Evolutionary conservation across 2,888 invertebrate genomes (phyloP).

Genomic region (Anodontia alba): DNA sequence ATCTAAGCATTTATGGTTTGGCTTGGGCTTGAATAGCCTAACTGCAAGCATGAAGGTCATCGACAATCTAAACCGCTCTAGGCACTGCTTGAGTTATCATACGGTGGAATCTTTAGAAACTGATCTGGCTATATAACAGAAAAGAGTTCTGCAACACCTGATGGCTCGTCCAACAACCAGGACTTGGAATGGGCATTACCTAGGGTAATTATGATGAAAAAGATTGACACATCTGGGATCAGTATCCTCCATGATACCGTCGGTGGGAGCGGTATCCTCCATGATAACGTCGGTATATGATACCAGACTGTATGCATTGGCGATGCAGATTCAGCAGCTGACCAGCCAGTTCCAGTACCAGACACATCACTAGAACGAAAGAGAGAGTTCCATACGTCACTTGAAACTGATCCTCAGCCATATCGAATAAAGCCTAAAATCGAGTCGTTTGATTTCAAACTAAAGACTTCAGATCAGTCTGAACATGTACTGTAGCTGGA

Average conservation of each 20-base stretch:
- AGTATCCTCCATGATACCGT: slow-evolving; percentile 57
- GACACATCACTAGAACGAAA: neutral
- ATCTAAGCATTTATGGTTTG: slow-evolving; percentile 40
- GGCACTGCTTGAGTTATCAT: slow-evolving; percentile 34
- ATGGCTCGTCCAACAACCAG: slow-evolving; percentile 32
- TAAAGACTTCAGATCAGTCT: neutral
- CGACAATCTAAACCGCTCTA: slow-evolving; percentile 43
- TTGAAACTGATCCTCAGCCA: slow-evolving; percentile 19
- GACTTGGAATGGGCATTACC: slow-evolving; percentile 37
- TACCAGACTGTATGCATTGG: slow-evolving; percentile 35
- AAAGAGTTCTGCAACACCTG: slow-evolving; percentile 25
- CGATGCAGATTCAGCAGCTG: neutral
- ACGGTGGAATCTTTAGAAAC: slow-evolving; percentile 46
- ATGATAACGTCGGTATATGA: slow-evolving; percentile 56
- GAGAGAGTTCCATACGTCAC: neutral
- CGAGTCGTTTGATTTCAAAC: slow-evolving; percentile 4
- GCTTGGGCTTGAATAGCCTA: slow-evolving; percentile 45
- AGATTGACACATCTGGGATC: slow-evolving; percentile 48
- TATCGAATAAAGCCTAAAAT: slow-evolving; percentile 48
- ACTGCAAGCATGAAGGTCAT: slow-evolving; percentile 40
- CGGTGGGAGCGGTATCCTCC: too few relatives aligned
- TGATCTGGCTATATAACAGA: slow-evolving; percentile 26
- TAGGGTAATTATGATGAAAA: slow-evolving; percentile 58
- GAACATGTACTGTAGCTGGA: neutral
- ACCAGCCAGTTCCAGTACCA: neutral